phyloP scores from a whole-genome alignment of 2,113 vertebrate genomes.

The Sminthopsis crassicaudata region DNA sequence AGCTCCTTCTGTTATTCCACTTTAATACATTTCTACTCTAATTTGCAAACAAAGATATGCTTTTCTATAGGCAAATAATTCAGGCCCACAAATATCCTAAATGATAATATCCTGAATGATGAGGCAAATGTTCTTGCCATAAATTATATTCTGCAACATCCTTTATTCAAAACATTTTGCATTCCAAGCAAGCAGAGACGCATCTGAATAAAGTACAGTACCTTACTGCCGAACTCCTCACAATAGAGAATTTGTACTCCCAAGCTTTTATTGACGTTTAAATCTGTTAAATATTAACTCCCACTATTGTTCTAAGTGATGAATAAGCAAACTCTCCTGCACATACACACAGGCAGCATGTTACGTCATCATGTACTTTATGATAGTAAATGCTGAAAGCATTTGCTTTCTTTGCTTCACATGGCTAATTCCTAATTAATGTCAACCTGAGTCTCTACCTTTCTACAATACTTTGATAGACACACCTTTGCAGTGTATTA shows the following conservation, averaged over 20 bases:
- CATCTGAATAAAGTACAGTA: not conserved
- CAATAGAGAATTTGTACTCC: conserved; percentile 44
- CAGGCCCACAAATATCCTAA: not conserved
- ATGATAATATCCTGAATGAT: conserved; percentile 43
- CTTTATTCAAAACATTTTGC: not conserved
- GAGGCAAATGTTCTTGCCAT: conserved; percentile 31
- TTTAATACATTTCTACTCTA: conserved; percentile 51
- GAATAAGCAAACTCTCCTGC: conserved; percentile 59
- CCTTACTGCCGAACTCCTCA: conserved; percentile 16
- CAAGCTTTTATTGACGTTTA: conserved; percentile 59
- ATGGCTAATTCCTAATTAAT: conserved; percentile 81
- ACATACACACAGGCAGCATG: conserved; percentile 8
- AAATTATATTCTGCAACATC: conserved; percentile 5
- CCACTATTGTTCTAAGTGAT: conserved; percentile 62
- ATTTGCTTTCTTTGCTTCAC: conserved; percentile 75
- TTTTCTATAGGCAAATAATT: conserved; percentile 32
- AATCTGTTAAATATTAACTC: conserved; percentile 65
- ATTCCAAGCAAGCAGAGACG: conserved; percentile 51
- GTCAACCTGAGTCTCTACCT: conserved; percentile 77
- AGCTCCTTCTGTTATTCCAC: conserved; percentile 58
- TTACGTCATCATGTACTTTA: conserved; percentile 64
- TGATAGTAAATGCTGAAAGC: conserved; percentile 74
- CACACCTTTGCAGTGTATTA: not conserved
- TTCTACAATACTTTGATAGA: conserved; percentile 63
- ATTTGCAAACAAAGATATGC: conserved; percentile 45